phyloP scores from a whole-genome alignment of 2,113 vertebrate genomes.

The Dicentrarchus labrax region DNA sequence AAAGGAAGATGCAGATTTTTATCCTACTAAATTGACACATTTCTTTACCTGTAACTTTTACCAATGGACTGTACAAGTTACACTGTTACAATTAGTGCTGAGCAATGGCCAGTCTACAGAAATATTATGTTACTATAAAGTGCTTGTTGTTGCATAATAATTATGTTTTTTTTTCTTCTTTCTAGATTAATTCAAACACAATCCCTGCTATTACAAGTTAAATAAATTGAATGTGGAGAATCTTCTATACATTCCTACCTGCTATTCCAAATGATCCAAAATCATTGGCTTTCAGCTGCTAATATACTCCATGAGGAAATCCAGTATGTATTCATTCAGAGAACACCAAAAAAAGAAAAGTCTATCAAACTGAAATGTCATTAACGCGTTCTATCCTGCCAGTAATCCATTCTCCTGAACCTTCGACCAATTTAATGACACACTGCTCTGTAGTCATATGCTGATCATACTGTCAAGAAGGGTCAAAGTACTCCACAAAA shows the following conservation, averaged over 20 bases:
- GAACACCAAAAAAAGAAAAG: background rate
- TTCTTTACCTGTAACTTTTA: background rate
- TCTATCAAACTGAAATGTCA: background rate
- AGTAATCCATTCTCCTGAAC: constrained; percentile 23
- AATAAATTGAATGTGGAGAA: background rate
- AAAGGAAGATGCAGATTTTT: background rate
- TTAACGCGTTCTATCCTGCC: background rate
- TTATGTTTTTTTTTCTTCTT: background rate
- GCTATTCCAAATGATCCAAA: constrained; percentile 45
- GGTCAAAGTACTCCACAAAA: constrained; percentile 80
- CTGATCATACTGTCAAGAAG: constrained; percentile 59
- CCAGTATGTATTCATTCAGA: constrained; percentile 7
- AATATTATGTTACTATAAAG: background rate
- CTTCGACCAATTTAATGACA: constrained; percentile 36
- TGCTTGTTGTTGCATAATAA: background rate
- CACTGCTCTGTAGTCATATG: constrained; percentile 65
- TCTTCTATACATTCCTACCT: constrained; percentile 52
- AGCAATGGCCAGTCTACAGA: background rate
- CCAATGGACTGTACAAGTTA: background rate
- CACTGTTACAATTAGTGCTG: background rate
- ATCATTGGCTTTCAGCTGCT: background rate
- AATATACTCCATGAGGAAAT: constrained; percentile 27
- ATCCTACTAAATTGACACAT: background rate
- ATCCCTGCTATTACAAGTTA: background rate
- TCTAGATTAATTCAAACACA: too few species aligned